These are phyloP conservation scores for Conger conger DNA, from an alignment of 2,113 vertebrate species.

Conservation along the genomic window DNA sequence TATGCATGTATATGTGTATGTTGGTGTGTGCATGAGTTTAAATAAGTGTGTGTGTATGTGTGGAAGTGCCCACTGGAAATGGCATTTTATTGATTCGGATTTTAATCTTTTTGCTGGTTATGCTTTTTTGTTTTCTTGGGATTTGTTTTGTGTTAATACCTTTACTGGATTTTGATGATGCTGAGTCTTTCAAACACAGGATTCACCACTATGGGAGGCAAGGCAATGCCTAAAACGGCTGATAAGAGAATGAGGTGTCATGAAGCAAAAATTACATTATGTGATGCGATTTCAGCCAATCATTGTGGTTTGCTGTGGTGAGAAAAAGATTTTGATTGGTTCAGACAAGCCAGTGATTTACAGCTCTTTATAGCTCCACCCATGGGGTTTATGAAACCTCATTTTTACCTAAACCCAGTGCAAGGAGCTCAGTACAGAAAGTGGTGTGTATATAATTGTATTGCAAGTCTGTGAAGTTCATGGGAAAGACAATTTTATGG, in stretches of 20 bases:
- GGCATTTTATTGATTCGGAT: conserved; percentile 20
- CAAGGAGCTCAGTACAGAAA: conserved; percentile 80
- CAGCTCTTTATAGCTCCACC: not conserved
- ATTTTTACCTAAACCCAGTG: conserved; percentile 74
- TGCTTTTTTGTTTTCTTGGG: conserved; percentile 70
- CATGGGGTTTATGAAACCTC: conserved; percentile 30
- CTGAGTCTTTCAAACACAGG: conserved; percentile 47
- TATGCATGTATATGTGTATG: conserved; percentile 33
- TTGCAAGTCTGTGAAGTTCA: conserved; percentile 85
- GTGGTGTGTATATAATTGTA: conserved; percentile 85
- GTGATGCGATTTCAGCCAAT: not conserved
- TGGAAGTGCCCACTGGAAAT: conserved; percentile 60
- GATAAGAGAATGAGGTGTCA: not conserved
- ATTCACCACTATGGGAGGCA: not conserved
- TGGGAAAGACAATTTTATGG: conserved; percentile 81
- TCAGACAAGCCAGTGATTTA: not conserved
- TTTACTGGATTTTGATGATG: conserved; percentile 74
- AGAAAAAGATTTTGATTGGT: not conserved
- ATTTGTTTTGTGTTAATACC: conserved; percentile 69
- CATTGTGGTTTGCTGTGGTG: not conserved
- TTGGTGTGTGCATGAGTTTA: conserved; percentile 67
- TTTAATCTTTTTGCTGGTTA: conserved; percentile 43
- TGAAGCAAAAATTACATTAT: not conserved
- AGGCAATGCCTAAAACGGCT: not conserved
- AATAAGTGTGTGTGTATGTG: conserved; percentile 70